These are phyloP conservation scores for Spizella passerina DNA, from an alignment of 2,797 vertebrate species.

Conservation along the genomic window DNA sequence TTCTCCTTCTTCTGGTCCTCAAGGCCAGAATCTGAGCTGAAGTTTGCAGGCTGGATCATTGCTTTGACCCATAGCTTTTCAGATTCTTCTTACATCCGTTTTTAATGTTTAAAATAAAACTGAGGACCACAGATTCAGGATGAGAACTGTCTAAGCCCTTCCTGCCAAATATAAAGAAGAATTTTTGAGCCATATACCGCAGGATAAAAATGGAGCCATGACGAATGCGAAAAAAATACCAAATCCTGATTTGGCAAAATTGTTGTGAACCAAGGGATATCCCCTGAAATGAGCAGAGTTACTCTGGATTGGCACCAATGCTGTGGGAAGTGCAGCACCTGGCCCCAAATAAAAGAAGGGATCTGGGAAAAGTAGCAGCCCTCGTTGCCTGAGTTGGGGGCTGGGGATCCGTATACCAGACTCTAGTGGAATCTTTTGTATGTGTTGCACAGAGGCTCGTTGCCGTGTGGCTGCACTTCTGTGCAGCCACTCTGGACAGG, in stretches of 20 bases:
- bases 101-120: not conserved
- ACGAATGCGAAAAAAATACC: not conserved
- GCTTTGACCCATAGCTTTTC: not conserved
- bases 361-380: conserved; percentile 12
- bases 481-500: not conserved
- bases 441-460: conserved; percentile 17
- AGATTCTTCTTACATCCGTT: not conserved
- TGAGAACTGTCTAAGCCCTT: not conserved
- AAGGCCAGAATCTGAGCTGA: not conserved
- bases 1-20: not conserved
- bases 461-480: conserved; percentile 18
- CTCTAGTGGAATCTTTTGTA: conserved; percentile 55
- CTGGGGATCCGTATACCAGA: not conserved
- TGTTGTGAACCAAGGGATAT: not conserved
- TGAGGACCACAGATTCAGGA: not conserved
- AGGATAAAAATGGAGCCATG: not conserved
- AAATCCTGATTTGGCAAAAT: not conserved
- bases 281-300: not conserved
- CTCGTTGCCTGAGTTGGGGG: conserved; percentile 4
- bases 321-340: not conserved
- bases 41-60: not conserved
- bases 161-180: not conserved
- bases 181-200: not conserved
- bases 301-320: not conserved
- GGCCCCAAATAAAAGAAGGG: not conserved